A percentile compares a stretch with the other conserved stretches of the same genome.
phyloP scores from a whole-genome alignment of 2,113 vertebrate genomes.

The Eubucco bourcierii region DNA sequence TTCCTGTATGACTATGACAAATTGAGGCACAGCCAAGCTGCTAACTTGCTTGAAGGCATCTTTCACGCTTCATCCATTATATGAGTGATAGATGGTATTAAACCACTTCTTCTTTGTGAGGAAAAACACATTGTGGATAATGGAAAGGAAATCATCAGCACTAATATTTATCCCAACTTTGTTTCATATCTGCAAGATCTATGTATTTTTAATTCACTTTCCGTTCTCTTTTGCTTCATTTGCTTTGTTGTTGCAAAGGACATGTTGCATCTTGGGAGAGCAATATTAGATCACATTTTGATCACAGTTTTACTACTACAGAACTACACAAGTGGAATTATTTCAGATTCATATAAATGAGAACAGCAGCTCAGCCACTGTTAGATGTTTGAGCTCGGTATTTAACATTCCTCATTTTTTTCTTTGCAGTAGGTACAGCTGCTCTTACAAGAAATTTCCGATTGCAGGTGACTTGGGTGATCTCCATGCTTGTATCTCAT shows the following conservation, averaged over 20 bases:
- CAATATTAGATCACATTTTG: neutral
- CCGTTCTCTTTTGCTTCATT: conserved; percentile 39
- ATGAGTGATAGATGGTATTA: conserved; percentile 56
- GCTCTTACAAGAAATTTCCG: neutral
- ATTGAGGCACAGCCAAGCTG: conserved; percentile 54
- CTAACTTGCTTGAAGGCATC: conserved; percentile 59
- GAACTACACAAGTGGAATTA: neutral
- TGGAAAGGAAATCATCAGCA: conserved; percentile 19
- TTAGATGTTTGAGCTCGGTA: neutral
- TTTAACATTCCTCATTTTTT: neutral
- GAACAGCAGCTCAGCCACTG: neutral
- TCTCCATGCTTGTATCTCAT: accelerated
- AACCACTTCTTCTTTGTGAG: neutral
- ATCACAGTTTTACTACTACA: neutral
- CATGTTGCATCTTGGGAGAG: neutral
- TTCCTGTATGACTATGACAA: conserved; percentile 56
- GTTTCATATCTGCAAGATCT: conserved; percentile 30
- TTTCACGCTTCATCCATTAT: conserved; percentile 57
- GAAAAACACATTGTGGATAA: conserved; percentile 42
- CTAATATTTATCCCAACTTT: conserved; percentile 53
- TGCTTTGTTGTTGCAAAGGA: conserved; percentile 21
- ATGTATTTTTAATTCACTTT: conserved; percentile 43
- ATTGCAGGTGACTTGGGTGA: neutral
- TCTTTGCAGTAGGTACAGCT: neutral
- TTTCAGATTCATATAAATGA: neutral